Percentiles rank a stretch among this genome's conserved stretches.
Evolutionary conservation across 2,113 vertebrate species (phyloP).

Genomic region (Spermophilus dauricus): DNA sequence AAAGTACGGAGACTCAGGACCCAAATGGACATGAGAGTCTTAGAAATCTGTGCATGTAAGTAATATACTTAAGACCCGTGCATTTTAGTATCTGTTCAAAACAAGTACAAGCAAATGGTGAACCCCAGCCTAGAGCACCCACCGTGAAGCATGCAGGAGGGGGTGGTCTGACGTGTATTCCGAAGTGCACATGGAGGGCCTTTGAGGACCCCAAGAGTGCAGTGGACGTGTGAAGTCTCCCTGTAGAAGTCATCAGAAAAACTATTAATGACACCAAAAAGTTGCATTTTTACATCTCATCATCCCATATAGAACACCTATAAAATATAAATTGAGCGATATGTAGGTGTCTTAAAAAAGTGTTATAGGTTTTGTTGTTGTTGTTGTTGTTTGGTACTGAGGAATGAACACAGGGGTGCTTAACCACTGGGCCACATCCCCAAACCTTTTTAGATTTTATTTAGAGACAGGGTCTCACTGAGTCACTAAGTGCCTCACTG

Average conservation of each 20-base stretch:
- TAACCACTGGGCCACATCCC: too few relatives aligned
- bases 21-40: neutral
- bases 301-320: too few relatives aligned
- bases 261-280: neutral
- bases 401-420: too few relatives aligned
- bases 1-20: neutral
- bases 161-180: neutral
- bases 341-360: too few relatives aligned
- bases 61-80: neutral
- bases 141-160: neutral
- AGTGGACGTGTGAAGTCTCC: accelerated
- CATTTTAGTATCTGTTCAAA: neutral
- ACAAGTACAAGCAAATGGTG: neutral
- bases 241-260: neutral
- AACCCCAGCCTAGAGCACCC: neutral
- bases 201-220: neutral
- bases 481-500: too few relatives aligned
- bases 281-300: too few relatives aligned
- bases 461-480: too few relatives aligned
- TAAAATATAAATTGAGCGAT: too few relatives aligned
- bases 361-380: too few relatives aligned
- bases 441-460: too few relatives aligned
- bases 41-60: neutral
- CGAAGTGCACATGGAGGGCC: neutral
- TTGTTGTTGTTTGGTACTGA: too few relatives aligned